Evolutionary conservation across 35 echinoderm and acorn worm species (phyloP).

Genomic region (Hemicentrotus pulcherrimus): DNA sequence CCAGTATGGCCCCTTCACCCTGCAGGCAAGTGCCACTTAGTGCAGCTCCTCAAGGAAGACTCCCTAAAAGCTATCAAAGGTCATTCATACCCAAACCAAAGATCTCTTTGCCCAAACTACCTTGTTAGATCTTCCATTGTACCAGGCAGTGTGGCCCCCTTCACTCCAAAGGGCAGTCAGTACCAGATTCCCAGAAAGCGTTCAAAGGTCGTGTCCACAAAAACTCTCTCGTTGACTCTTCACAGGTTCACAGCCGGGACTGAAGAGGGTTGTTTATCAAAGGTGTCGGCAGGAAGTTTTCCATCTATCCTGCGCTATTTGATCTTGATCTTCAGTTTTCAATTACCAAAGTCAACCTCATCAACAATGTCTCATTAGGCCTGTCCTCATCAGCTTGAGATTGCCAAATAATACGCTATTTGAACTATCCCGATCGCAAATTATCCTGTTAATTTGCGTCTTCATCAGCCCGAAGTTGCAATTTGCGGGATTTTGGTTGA

Average conservation of each 20-base stretch:
- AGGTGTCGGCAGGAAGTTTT: background rate
- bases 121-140: background rate
- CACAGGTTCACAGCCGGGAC: background rate
- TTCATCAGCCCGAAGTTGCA: no score
- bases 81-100: no score
- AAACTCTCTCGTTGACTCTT: background rate
- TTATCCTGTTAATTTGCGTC: no score
- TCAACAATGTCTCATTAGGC: background rate
- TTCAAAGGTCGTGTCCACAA: background rate
- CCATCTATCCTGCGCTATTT: background rate
- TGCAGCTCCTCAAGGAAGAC: no score
- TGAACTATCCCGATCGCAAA: no score
- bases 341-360: background rate
- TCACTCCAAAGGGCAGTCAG: background rate
- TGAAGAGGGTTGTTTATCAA: conserved; percentile 2
- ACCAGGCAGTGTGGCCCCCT: background rate
- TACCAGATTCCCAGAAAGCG: background rate
- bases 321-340: conserved; percentile 1
- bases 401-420: no score
- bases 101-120: no score
- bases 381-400: no score
- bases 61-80: no score
- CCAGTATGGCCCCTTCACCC: no score
- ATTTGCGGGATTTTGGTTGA: no score
- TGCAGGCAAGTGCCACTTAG: no score